Evolutionary conservation across 2,113 vertebrate genomes (phyloP), one percentile per base, ranked within the genome.

Genomic region (Xiphophorus maculatus): DNA sequence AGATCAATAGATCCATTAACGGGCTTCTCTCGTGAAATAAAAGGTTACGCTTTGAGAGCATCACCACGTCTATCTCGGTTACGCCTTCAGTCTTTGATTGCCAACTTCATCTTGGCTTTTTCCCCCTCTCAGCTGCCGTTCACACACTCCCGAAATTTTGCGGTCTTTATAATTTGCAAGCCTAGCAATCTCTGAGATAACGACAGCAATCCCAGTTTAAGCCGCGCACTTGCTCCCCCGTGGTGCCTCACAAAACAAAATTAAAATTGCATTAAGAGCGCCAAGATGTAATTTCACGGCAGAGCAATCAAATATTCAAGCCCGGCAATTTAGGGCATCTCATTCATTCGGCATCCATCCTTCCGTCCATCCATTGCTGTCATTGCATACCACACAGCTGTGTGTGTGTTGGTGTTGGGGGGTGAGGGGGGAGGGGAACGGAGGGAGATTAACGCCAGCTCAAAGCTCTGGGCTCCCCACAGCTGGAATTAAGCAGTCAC

Each of bases 1-100:
- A 85, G 93, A 95, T 95, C 94, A 95, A 95, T 95, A 93, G 91
- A 91, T 87, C 93, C 93, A 94, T 94, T 94, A 94, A 92, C 88
- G 76, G 91, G 90, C 92, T 91, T 93, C 93, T 94, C 91, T 92
- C 81, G 27, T 79, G 89, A 90, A 94, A 94, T 94, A 93, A 95
- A 94, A 94, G 94, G 91, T 93, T 89, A 90, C 87, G 86, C 93
- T 93, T 89, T 80, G 88, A 91, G 91, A 91, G 93, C 93, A 90
- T 92, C 92, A 88, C 90, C 90, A 90, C 89, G 93, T 91, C 94
- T 92, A 92, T 90, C 90, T 91, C 91, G 90, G 94, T 93, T 92
- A 95, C 94, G 91, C 93, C 93, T 94, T 87, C 91, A 84, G 77
- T 85, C 90, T 94, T 92, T 95, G 94, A 95, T 95, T 95, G 93